Percentiles rank a stretch among this genome's conserved stretches.
Conservation (phyloP, 2,888 invertebrate species). For the Microplitis manilae region DNA sequence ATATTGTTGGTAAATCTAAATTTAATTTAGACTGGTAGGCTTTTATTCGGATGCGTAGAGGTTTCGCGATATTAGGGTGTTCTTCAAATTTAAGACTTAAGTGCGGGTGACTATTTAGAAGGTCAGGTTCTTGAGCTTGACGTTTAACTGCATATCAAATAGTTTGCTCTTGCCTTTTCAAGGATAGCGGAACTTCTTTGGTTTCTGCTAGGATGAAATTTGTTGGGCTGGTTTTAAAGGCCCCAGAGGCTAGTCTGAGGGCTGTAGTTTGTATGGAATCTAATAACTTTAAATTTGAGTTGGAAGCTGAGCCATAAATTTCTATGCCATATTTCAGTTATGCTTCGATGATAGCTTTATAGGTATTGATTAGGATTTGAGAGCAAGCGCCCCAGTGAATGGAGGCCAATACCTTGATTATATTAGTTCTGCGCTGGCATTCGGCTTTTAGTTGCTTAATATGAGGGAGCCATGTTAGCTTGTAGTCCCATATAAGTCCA, state of each 20-base stretch:
- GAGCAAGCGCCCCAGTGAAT: background rate
- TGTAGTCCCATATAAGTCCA: too few species aligned
- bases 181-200: background rate
- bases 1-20: background rate
- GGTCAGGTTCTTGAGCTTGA: too few species aligned
- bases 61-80: background rate
- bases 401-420: too few species aligned
- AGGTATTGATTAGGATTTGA: background rate
- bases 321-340: background rate
- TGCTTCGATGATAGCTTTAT: background rate
- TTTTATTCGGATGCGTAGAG: background rate
- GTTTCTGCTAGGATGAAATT: background rate
- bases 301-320: background rate
- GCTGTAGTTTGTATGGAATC: background rate
- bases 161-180: background rate
- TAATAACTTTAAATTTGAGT: background rate
- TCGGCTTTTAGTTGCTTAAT: too few species aligned
- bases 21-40: background rate
- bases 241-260: background rate
- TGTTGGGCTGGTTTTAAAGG: background rate
- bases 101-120: too few species aligned
- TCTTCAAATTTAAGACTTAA: background rate
- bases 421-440: too few species aligned
- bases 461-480: too few species aligned
- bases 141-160: too few species aligned